Base-by-base conservation (phyloP, 2,797 vertebrate species). In the Iguana delicatissima region DNA sequence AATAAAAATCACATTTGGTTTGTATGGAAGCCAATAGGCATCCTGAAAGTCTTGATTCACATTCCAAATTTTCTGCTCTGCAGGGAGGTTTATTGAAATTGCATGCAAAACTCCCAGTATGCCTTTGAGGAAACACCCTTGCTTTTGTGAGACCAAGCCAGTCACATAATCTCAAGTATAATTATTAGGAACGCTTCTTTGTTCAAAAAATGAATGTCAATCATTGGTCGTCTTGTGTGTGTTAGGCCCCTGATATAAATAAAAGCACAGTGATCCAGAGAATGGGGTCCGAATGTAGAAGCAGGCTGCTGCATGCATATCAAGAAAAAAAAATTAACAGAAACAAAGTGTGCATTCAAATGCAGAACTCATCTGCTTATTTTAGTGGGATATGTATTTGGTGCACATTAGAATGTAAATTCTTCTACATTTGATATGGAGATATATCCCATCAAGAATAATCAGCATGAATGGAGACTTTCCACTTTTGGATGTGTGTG, bases 1-100 rank as follows among this genome's bases (percentile, higher is more conserved):
- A 97, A 97, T 93, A 97, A 93, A 96, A 95, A 95, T 93, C 94
- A 80, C 91, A 90, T 90, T 96, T 93, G 91, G 95, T 97, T 94
- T 95, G 97, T 96, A 84, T 88, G 93, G 95, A 96, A 96, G 92
- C 69, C 69, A 93, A 92, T 95, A 95, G 95, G 95, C 96, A 92
- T 96, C 95, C 95, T 90, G 89, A 92, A 91, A 74, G 77, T 95
- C 83, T 96, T 94, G 95, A 94, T 93, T 4, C 91, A 59, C 90
- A 94, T 96, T 93, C 94, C 95, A 67, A 92, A 93, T 73, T 46
- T 90, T 94, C 94, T 94, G 93, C 93, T 95, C 88, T 5, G 6
- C 89, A 91, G 96, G 92, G 1, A 35, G 92, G 91, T 94, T 96
- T 96, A 7, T 91, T 97, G 96, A 96, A 96, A 96, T 94, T 90